Percentiles rank a stretch among this genome's conserved stretches.
phyloP scores from a whole-genome alignment of 2,888 invertebrate species.

The Orthonevra nobilis region DNA sequence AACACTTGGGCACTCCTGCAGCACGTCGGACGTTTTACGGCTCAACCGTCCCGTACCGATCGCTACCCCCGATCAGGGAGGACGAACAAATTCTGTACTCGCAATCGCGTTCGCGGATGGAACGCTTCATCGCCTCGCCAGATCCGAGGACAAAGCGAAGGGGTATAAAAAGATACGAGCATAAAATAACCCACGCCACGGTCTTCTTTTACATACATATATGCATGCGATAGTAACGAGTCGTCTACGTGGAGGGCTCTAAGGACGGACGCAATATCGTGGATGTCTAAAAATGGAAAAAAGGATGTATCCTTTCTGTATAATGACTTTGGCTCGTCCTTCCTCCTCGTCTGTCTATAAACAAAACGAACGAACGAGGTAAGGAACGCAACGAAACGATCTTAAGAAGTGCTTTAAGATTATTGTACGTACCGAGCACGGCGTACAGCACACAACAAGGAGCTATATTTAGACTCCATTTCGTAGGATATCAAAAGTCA shows the following conservation, averaged over 20 bases:
- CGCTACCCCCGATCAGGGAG: constrained; percentile 31
- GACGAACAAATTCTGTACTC: constrained; percentile 40
- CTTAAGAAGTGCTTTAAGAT: too few species aligned
- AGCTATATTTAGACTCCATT: constrained; percentile 56
- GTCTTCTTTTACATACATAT: background rate
- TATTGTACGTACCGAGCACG: too few species aligned
- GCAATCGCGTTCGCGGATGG: constrained; percentile 34
- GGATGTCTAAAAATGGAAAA: constrained; percentile 64
- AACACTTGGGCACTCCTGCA: constrained; percentile 45
- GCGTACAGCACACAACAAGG: too few species aligned
- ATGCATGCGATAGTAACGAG: too few species aligned
- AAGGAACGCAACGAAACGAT: constrained; percentile 8
- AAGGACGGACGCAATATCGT: constrained; percentile 42
- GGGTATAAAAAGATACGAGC: constrained; percentile 21
- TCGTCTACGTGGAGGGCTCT: background rate
- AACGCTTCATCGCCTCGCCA: constrained; percentile 39
- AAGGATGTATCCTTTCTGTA: constrained; percentile 63
- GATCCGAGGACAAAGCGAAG: constrained; percentile 64
- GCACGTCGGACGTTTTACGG: constrained; percentile 12
- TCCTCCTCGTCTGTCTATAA: constrained; percentile 10
- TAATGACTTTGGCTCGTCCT: constrained; percentile 30
- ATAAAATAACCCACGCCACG: constrained; percentile 59
- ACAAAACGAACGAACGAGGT: constrained; percentile 41
- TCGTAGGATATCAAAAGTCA: constrained; percentile 51
- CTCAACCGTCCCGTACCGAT: constrained; percentile 11